Conservation (phyloP, 2,113 vertebrate genomes). For the Dryoscopus gambensis region DNA sequence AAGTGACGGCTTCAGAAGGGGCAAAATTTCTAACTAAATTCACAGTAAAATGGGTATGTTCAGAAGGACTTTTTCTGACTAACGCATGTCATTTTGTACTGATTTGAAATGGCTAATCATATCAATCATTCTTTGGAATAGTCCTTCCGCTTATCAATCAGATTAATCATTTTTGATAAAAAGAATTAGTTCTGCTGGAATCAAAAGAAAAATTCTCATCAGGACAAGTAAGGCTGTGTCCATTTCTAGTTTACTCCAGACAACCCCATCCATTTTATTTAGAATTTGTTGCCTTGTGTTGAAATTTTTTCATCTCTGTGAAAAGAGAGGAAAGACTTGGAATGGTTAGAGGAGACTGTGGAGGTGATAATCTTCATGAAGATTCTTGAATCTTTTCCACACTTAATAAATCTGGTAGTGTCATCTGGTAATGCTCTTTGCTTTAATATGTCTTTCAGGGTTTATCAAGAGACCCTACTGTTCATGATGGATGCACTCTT, state of each 20-base stretch:
- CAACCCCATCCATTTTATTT: neutral
- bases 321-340: neutral
- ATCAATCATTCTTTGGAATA: neutral
- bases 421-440: neutral
- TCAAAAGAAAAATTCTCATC: neutral
- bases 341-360: neutral
- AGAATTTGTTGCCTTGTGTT: neutral
- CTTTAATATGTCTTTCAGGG: neutral
- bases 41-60: neutral
- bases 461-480: neutral
- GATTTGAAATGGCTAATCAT: neutral
- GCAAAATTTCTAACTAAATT: neutral
- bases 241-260: neutral
- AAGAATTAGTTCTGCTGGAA: neutral
- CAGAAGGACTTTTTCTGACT: neutral
- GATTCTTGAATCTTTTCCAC: neutral
- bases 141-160: neutral
- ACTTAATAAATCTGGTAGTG: neutral
- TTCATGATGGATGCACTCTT: fast-evolving
- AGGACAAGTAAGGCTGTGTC: neutral
- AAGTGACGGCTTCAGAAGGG: neutral
- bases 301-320: neutral
- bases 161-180: neutral
- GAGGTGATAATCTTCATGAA: neutral
- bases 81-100: neutral